These are phyloP conservation scores for Trichonephila clavata DNA, from an alignment of 1,140 invertebrate genomes.

Conservation along the genomic window DNA sequence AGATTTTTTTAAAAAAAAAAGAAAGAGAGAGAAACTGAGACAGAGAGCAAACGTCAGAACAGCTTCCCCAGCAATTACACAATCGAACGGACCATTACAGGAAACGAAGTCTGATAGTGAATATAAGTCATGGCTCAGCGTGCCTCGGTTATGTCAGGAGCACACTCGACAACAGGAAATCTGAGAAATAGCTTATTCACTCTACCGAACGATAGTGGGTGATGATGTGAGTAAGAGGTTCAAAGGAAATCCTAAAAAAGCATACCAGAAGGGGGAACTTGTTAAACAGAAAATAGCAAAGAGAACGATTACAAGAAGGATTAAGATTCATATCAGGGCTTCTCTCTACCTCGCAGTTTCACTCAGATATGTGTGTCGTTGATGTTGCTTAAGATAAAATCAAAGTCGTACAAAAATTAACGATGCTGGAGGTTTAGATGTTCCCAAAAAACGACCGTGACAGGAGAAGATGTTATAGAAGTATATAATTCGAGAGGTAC, in stretches of 20 bases:
- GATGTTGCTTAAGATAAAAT: no score
- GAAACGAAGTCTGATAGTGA: neutral
- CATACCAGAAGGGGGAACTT: neutral
- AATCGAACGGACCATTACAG: neutral
- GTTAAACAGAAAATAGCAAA: neutral
- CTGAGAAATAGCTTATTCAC: neutral
- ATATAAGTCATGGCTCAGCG: neutral
- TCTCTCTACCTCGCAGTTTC: no score
- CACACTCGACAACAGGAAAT: slow-evolving; percentile 11
- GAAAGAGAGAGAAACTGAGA: no score
- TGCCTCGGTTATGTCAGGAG: neutral
- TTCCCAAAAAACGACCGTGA: no score
- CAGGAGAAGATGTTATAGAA: no score
- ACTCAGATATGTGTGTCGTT: no score
- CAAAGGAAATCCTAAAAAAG: neutral
- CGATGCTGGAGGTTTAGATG: no score
- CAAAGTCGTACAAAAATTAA: no score
- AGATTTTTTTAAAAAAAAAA: no score
- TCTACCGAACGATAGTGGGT: neutral
- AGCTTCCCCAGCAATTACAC: neutral
- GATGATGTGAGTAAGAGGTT: neutral
- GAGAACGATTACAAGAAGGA: no score
- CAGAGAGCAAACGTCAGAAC: neutral
- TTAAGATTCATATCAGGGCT: no score
- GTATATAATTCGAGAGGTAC: no score